Evolutionary conservation across 1,140 invertebrate species (phyloP).

Genomic region (Drosophila nasuta): DNA sequence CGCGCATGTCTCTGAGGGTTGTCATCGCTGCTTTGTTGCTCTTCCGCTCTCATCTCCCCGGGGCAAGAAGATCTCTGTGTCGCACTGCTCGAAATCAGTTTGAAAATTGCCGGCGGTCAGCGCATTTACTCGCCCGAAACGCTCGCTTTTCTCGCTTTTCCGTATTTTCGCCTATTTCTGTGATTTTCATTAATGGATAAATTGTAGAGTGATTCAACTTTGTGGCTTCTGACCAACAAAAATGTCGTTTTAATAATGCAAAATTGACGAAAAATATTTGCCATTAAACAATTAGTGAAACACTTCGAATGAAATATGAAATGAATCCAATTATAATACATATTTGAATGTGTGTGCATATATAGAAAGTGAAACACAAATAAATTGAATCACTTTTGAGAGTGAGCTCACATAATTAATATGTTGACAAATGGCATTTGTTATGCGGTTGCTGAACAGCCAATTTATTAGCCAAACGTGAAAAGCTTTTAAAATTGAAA

Average conservation of each 20-base stretch:
- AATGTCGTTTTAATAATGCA: not conserved
- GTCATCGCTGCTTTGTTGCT: slow-evolving; percentile 24
- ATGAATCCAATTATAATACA: slow-evolving; percentile 11
- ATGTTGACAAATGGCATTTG: slow-evolving; percentile 13
- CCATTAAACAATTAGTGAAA: slow-evolving; percentile 22
- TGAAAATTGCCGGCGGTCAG: slow-evolving; percentile 80
- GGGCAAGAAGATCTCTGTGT: slow-evolving; percentile 23
- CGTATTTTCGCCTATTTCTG: slow-evolving; percentile 33
- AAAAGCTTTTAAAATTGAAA: not conserved
- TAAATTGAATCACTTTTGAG: not conserved
- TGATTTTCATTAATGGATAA: slow-evolving; percentile 31
- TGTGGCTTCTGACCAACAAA: not conserved
- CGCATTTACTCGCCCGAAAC: slow-evolving; percentile 47
- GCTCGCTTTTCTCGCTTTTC: slow-evolving; percentile 27
- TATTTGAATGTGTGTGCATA: not conserved
- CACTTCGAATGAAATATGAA: slow-evolving; percentile 5
- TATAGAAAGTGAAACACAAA: slow-evolving; percentile 1
- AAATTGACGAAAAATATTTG: slow-evolving; percentile 3
- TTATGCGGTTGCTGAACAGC: not conserved
- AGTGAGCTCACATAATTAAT: slow-evolving; percentile 1
- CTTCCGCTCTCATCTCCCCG: slow-evolving; percentile 26
- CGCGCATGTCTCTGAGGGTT: slow-evolving; percentile 58
- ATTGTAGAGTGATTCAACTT: slow-evolving; percentile 12
- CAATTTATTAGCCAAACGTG: not conserved
- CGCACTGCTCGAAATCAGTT: slow-evolving; percentile 65